Percentiles rank a stretch among this genome's conserved stretches.
These are phyloP conservation scores for Parauchenoglanis punctatus DNA, from an alignment of 2,797 vertebrate genomes.

Conservation along the genomic window DNA sequence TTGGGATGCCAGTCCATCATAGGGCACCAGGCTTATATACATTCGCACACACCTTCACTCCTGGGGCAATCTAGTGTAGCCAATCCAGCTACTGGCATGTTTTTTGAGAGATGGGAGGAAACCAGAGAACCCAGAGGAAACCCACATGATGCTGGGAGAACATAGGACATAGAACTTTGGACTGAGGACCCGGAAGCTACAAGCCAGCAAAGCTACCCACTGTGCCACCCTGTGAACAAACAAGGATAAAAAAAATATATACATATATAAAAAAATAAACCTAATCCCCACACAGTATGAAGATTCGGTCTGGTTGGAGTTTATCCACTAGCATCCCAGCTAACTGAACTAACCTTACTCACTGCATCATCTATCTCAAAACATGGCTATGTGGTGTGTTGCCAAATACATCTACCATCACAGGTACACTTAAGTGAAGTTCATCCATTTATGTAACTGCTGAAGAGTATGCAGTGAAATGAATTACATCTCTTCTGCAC, in stretches of 20 bases:
- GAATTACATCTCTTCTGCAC: constrained; percentile 4
- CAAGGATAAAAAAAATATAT: background rate
- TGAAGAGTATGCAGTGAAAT: background rate
- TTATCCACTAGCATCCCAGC: no score
- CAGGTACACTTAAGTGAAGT: background rate
- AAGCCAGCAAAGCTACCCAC: no score
- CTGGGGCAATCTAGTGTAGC: background rate
- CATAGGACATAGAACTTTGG: no score
- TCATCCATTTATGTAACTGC: background rate
- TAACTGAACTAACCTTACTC: background rate
- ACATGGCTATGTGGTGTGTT: background rate
- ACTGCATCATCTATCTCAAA: background rate
- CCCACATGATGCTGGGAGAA: background rate
- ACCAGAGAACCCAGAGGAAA: background rate
- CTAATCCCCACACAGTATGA: background rate
- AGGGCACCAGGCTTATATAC: background rate
- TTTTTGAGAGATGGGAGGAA: background rate
- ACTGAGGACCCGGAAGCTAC: background rate
- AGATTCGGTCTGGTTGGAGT: background rate
- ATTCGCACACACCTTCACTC: background rate
- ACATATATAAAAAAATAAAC: background rate
- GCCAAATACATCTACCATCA: background rate
- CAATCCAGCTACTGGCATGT: background rate
- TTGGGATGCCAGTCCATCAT: background rate
- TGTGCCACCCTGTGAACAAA: background rate